phyloP scores from a whole-genome alignment of 1,140 invertebrate species.

The Drosophila seguyi region DNA sequence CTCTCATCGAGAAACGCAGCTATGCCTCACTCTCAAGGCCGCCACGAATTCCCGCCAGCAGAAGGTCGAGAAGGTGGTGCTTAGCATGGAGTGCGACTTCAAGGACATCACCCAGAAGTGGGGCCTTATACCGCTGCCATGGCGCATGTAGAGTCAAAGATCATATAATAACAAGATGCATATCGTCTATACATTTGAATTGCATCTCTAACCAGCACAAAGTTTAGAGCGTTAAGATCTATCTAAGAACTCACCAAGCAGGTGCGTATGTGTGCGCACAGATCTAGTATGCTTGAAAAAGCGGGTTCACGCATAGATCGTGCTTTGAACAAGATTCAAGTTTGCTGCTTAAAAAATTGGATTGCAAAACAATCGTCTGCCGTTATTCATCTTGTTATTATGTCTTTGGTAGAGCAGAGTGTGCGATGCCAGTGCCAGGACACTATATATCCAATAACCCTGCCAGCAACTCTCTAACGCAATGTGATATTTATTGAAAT shows the following conservation, averaged over 20 bases:
- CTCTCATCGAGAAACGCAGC: slow-evolving; percentile 69
- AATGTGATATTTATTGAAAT: slow-evolving; percentile 84
- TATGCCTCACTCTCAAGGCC: slow-evolving; percentile 77
- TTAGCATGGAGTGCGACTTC: slow-evolving; percentile 71
- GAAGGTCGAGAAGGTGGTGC: slow-evolving; percentile 74
- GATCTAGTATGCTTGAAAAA: background rate
- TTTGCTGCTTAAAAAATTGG: too few relatives aligned
- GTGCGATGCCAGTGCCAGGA: slow-evolving; percentile 20
- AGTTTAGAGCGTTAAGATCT: background rate
- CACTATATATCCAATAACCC: slow-evolving; percentile 26
- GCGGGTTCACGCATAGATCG: too few relatives aligned
- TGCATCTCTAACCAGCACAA: background rate
- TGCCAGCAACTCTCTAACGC: slow-evolving; percentile 66
- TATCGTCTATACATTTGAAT: background rate
- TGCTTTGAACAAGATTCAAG: too few relatives aligned
- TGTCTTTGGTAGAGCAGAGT: background rate
- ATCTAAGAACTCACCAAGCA: too few relatives aligned
- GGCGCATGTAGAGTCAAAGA: slow-evolving; percentile 65
- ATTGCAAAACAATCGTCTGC: background rate
- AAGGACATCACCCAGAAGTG: slow-evolving; percentile 84
- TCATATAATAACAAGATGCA: background rate
- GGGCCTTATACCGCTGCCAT: slow-evolving; percentile 81
- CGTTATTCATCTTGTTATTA: background rate
- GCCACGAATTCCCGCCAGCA: slow-evolving; percentile 60
- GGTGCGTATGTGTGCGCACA: background rate